These are phyloP conservation scores for Anagyrus pseudococci DNA, from an alignment of 2,888 invertebrate genomes.

Conservation along the genomic window DNA sequence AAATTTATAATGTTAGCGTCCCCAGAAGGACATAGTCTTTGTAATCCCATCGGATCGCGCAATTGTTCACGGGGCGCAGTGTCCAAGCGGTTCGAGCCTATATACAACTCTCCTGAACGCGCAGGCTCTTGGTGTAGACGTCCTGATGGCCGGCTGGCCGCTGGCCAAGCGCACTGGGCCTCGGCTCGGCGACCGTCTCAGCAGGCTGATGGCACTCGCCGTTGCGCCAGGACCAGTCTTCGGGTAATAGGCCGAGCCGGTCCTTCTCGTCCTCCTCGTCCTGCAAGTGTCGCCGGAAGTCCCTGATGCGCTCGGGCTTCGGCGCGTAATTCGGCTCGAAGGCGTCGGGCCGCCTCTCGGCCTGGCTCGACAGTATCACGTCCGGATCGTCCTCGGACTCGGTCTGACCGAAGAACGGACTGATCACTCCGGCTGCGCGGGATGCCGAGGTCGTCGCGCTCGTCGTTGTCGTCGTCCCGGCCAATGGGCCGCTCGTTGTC, in stretches of 20 bases:
- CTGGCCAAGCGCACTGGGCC: background rate
- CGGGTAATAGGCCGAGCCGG: too few species aligned
- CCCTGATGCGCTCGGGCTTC: conserved; percentile 47
- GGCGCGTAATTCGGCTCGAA: conserved; percentile 50
- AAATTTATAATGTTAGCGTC: too few species aligned
- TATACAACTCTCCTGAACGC: conserved; percentile 58
- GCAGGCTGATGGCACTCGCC: conserved; percentile 36
- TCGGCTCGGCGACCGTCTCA: background rate
- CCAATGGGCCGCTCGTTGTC: too few species aligned
- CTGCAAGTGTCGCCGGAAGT: conserved; percentile 39
- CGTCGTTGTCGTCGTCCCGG: conserved; percentile 44
- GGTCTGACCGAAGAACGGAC: background rate
- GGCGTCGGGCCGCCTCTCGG: conserved; percentile 49
- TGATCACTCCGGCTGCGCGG: conserved; percentile 7
- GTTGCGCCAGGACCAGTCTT: conserved; percentile 53
- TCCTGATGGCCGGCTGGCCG: conserved; percentile 51
- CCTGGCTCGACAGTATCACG: conserved; percentile 51
- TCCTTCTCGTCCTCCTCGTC: conserved; percentile 45
- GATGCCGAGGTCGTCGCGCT: background rate
- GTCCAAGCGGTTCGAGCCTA: too few species aligned
- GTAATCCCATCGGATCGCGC: too few species aligned
- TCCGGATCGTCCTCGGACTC: conserved; percentile 52
- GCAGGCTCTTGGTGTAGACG: conserved; percentile 56
- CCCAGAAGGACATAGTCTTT: too few species aligned
- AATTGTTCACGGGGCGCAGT: too few species aligned